Evolutionary conservation across 1,140 invertebrate genomes (phyloP).

Genomic region (Ruditapes philippinarum): DNA sequence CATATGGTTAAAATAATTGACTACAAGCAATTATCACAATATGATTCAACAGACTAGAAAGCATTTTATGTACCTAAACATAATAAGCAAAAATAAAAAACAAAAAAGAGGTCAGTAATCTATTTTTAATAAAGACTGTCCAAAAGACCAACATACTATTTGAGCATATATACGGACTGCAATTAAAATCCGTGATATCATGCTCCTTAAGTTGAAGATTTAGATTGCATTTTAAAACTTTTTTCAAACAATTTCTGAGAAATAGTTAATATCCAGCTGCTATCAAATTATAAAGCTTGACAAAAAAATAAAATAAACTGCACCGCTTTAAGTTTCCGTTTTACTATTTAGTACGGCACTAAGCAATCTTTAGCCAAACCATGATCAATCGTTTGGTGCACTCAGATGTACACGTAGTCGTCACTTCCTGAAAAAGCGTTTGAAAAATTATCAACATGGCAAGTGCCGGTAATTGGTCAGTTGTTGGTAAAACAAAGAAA

Average conservation of each 20-base stretch:
- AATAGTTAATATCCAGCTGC: not conserved
- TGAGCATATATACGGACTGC: too few relatives aligned
- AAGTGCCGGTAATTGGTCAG: constrained; percentile 79
- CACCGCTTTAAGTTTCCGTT: not conserved
- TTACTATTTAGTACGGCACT: not conserved
- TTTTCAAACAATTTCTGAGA: not conserved
- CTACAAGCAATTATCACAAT: too few relatives aligned
- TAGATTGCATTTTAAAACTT: not conserved
- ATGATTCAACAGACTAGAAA: too few relatives aligned
- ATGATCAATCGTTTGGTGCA: not conserved
- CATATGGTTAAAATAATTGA: too few relatives aligned
- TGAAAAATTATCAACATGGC: constrained; percentile 70
- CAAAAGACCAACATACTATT: too few relatives aligned
- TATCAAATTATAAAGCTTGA: not conserved
- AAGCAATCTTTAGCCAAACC: not conserved
- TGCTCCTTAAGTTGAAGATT: not conserved
- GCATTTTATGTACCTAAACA: too few relatives aligned
- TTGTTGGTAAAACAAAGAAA: constrained; percentile 82
- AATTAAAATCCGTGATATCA: too few relatives aligned
- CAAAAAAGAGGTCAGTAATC: too few relatives aligned
- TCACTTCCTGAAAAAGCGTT: constrained; percentile 25
- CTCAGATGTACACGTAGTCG: not conserved
- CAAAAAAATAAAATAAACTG: not conserved
- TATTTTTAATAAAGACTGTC: too few relatives aligned
- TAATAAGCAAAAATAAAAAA: too few relatives aligned